Conservation (phyloP, 53 echinoderm and acorn worm species). For the Echinarachnius parma region DNA sequence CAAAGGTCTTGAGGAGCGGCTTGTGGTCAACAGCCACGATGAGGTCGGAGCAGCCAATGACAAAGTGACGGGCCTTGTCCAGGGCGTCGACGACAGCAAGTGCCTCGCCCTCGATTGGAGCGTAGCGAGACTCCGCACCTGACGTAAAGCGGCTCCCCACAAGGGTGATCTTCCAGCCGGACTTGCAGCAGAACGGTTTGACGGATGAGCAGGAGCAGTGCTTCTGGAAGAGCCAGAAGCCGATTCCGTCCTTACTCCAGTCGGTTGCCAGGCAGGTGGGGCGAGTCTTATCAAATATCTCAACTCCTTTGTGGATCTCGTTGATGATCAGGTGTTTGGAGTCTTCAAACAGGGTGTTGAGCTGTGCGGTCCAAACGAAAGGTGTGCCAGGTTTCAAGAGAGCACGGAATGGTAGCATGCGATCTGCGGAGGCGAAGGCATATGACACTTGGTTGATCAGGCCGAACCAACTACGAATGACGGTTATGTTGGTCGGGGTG, state of each 20-base stretch:
- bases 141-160: slow-evolving; percentile 43
- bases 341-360: slow-evolving; percentile 31
- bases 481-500: slow-evolving; percentile 14
- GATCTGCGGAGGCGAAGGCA: slow-evolving; percentile 20
- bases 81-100: slow-evolving; percentile 39
- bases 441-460: slow-evolving; percentile 46
- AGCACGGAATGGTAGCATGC: slow-evolving; percentile 27
- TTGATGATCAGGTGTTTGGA: slow-evolving; percentile 31
- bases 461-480: slow-evolving; percentile 36
- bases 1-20: slow-evolving; percentile 26
- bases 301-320: slow-evolving; percentile 35
- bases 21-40: slow-evolving; percentile 46
- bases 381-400: slow-evolving; percentile 45
- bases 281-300: slow-evolving; percentile 34
- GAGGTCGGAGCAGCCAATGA: slow-evolving; percentile 47
- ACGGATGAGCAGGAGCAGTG: slow-evolving; percentile 36
- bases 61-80: slow-evolving; percentile 41
- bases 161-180: slow-evolving; percentile 49
- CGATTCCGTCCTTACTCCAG: slow-evolving; percentile 46
- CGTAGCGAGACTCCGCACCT: slow-evolving; percentile 24
- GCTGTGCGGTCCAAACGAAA: slow-evolving; percentile 35
- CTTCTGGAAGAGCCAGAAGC: slow-evolving; percentile 53
- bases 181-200: slow-evolving; percentile 52
- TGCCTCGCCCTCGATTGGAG: slow-evolving; percentile 36
- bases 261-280: slow-evolving; percentile 45